Evolutionary conservation across 2,888 invertebrate species (phyloP), one percentile per base, ranked within the genome.

Genomic region (Megalurothrips usitatus): DNA sequence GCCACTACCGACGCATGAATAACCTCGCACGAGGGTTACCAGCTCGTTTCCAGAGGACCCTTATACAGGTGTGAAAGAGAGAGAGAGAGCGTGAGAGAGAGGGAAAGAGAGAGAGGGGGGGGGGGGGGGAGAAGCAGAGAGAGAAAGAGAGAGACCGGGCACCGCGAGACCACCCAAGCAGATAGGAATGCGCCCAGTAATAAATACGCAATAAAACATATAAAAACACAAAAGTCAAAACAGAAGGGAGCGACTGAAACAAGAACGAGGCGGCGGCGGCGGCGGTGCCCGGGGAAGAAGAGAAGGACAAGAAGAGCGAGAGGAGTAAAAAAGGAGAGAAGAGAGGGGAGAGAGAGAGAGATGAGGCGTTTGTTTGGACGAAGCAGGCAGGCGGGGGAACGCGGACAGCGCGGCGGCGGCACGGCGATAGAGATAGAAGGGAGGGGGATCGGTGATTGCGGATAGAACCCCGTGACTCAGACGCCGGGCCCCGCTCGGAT

Each of bases 141-240:
- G 58, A 58, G 58, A 10, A 4, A 1, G 19, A 10, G 58, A 26
- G 58, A 26, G 68, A 23, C 58, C 68, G 26, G 68, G 68, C 9
- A 19, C 23, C 11, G 23, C 68, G 68, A 75, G 68, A 75, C 68
- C 68, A 75, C 68, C 68, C 68, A 75, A 75, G 68, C 68, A 26
- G 68, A 75, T 75, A 75, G 68, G 68, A 75, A 75, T 75, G 68
- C 68, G 12, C 26, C 1, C 68, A 23, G 26, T 68, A 68, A 68
- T 68, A 68, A 68, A 75, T 75, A 75, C 68, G 68, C 68, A 75
- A 75, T 75, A 75, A 75, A 75, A 75, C 68, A 75, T 75, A 75
- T 58, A 75, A 68, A 75, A 75, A 75, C 68, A 75, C 68, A 75
- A 75, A 75, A 75, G 68, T 23, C 68, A 75, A 75, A 75, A 75